Conservation (phyloP, 2,797 vertebrate genomes). For the Aselliscus stoliczkanus region DNA sequence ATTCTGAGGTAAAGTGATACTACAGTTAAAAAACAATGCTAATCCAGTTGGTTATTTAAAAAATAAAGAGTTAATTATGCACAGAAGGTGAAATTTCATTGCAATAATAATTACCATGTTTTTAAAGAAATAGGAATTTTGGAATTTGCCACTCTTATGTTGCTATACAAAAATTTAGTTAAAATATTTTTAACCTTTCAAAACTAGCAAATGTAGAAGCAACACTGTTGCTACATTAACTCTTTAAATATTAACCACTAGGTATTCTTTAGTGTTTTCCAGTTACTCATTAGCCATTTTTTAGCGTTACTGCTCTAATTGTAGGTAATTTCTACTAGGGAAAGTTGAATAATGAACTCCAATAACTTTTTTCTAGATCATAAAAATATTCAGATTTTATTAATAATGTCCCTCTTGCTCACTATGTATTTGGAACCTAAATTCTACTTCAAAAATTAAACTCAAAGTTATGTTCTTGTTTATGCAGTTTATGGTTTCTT, state of each 20-base stretch:
- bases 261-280: slow-evolving; percentile 4
- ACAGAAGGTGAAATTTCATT: neutral
- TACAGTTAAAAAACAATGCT: neutral
- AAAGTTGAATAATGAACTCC: neutral
- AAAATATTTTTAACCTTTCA: slow-evolving; percentile 2
- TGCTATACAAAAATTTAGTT: neutral
- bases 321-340: neutral
- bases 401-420: neutral
- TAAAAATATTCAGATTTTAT: slow-evolving; percentile 33
- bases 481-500: slow-evolving; percentile 56
- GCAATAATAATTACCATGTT: neutral
- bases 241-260: slow-evolving; percentile 31
- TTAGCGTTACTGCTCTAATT: neutral
- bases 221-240: neutral
- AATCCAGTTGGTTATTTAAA: neutral
- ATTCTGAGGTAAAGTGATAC: neutral
- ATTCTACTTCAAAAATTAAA: slow-evolving; percentile 41
- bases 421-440: neutral
- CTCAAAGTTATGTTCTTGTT: neutral
- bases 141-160: neutral
- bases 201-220: slow-evolving; percentile 7
- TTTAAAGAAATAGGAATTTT: slow-evolving; percentile 3
- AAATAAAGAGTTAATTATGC: neutral
- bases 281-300: slow-evolving; percentile 42
- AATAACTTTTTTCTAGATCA: neutral